Base-by-base conservation (phyloP, 92 coral and sea anemone species). In the Paragorgia papillata region DNA sequence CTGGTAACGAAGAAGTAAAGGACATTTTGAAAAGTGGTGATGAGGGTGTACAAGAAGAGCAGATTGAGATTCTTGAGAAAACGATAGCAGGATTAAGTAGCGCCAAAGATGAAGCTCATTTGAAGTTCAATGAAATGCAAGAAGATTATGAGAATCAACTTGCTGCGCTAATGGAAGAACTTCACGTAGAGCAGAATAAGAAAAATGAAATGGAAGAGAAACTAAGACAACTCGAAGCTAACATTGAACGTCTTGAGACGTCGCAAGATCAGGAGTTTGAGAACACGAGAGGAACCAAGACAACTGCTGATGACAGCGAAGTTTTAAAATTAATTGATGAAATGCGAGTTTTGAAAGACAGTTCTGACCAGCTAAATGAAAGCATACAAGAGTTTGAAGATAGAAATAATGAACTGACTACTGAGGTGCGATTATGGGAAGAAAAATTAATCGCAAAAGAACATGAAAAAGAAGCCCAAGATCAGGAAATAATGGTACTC, bases 21-120 rank as follows among this genome's bases (percentile, higher is more conserved):
- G 73, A 69, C 48, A 74, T 83, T 9, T 2, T 6, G 53, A 15
- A 56, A 22, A 29, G 18, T 3, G 62, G 30, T 6, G 33, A 56
- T 56, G 81, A 57, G 26, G 10, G 83, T 7, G 87, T 75, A 46
- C 79, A 84, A 24, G 89, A 75, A 28, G 88, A 92, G 51, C 57
- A 85, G 9, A 87, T 81, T 43, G 64, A 57, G 44, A 63, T 69
- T 14, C 82, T 80, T 10, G 89, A 78, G 20, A 69, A 67, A 58
- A 44, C 66, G 58, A 35, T 66, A 46, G 30, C 79, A 25, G 78
- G 57, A 29, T 71, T 71, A 53, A 71, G 62, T 31, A 71, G 35
- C 22, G 78, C 57, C 10, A 71, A 71, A 69, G 26, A 32, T 51
- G 61, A 48, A 48, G 32, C 31, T 12, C 41, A 48, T 17, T 34